Evolutionary conservation across 1,140 invertebrate species (phyloP).

Genomic region (Cotesia glomerata): DNA sequence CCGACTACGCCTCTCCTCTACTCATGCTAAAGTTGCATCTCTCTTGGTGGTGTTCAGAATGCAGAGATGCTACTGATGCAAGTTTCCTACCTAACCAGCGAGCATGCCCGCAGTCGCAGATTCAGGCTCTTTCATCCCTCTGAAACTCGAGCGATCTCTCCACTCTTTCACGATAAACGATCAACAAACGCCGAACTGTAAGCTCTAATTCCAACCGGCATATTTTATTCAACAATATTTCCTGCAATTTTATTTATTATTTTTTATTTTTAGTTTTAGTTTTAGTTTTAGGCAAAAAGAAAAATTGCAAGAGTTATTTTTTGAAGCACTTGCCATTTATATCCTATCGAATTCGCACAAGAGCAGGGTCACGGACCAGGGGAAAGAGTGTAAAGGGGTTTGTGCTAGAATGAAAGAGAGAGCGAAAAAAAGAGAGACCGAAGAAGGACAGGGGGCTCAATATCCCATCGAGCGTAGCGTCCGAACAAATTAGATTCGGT

Average conservation of each 20-base stretch:
- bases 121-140: slow-evolving; percentile 21
- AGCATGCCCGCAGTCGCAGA: slow-evolving; percentile 18
- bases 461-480: slow-evolving; percentile 43
- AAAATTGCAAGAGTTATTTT: slow-evolving; percentile 17
- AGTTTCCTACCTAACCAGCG: no score
- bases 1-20: background rate
- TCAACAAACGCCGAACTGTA: slow-evolving; percentile 27
- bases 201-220: background rate
- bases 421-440: background rate
- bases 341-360: slow-evolving; percentile 18
- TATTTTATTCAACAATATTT: background rate
- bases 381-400: background rate
- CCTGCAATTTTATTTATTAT: background rate
- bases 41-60: slow-evolving; percentile 40
- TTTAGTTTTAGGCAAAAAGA: background rate
- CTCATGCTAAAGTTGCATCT: background rate
- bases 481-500: slow-evolving; percentile 62
- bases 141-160: slow-evolving; percentile 11
- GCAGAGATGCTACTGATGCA: slow-evolving; percentile 17
- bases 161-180: slow-evolving; percentile 37
- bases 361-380: slow-evolving; percentile 2
- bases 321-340: slow-evolving; percentile 9
- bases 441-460: slow-evolving; percentile 19
- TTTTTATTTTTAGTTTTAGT: background rate
- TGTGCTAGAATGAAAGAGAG: slow-evolving; percentile 17